phyloP scores from a whole-genome alignment of 2,888 invertebrate genomes.

The Protonemura montana region DNA sequence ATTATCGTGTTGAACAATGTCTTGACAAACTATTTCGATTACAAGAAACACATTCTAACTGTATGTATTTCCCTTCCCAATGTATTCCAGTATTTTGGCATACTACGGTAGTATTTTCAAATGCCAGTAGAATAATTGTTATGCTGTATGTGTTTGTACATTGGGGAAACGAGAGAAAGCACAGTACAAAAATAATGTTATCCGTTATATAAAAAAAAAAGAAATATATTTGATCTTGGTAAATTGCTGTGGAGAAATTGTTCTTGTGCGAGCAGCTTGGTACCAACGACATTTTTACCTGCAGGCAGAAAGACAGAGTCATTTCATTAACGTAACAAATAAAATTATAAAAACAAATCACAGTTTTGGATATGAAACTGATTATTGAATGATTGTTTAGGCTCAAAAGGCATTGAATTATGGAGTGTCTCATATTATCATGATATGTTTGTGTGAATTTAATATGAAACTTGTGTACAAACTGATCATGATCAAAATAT shows the following conservation, averaged over 20 bases:
- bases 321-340: neutral
- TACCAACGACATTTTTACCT: slow-evolving; percentile 33
- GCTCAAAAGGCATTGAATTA: slow-evolving; percentile 9
- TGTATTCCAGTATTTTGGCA: slow-evolving; percentile 47
- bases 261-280: slow-evolving; percentile 31
- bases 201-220: slow-evolving; percentile 43
- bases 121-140: slow-evolving; percentile 45
- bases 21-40: slow-evolving; percentile 44
- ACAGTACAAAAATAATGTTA: slow-evolving; percentile 48
- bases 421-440: too few relatives aligned
- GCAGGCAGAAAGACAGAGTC: slow-evolving; percentile 22
- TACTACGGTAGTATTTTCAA: slow-evolving; percentile 46
- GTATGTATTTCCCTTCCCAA: slow-evolving; percentile 45
- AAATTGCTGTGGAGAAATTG: slow-evolving; percentile 36
- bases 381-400: neutral
- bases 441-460: too few relatives aligned
- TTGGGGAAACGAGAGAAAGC: slow-evolving; percentile 42
- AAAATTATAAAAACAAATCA: slow-evolving; percentile 16
- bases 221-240: slow-evolving; percentile 43
- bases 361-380: neutral
- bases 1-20: slow-evolving; percentile 41
- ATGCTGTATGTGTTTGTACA: slow-evolving; percentile 47
- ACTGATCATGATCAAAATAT: too few relatives aligned
- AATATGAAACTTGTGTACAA: too few relatives aligned
- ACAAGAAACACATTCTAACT: slow-evolving; percentile 45